These are phyloP conservation scores for Hipposideros armiger DNA, from an alignment of 2,113 vertebrate species.

Conservation along the genomic window DNA sequence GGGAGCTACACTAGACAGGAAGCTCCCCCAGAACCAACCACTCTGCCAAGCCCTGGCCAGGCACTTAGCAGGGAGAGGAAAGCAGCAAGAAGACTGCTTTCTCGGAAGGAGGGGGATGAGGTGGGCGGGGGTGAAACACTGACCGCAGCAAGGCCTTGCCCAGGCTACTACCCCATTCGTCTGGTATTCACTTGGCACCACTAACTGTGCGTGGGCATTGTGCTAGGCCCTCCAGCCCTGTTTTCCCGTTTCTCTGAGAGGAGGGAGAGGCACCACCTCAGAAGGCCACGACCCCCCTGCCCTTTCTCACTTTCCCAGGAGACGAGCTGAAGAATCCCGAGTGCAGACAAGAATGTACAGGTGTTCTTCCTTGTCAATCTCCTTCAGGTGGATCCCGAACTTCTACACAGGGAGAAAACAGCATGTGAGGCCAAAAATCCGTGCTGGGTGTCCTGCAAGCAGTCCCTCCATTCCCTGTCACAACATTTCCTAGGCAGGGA, in stretches of 20 bases:
- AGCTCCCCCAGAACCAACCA: not conserved
- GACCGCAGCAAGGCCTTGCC: not conserved
- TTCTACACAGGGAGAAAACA: slow-evolving; percentile 84
- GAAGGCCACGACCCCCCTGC: not conserved
- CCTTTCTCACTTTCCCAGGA: slow-evolving; percentile 70
- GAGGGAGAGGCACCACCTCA: not conserved
- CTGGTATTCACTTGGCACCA: not conserved
- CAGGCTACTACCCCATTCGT: not conserved
- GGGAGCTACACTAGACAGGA: not conserved
- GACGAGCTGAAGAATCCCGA: slow-evolving; percentile 80
- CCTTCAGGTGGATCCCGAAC: slow-evolving; percentile 93
- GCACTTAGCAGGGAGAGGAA: not conserved
- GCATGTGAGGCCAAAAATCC: not conserved
- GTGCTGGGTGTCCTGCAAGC: not conserved
- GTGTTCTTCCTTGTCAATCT: slow-evolving; percentile 93
- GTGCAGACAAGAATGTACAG: slow-evolving; percentile 93
- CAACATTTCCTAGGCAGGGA: not conserved
- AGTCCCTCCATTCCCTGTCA: not conserved
- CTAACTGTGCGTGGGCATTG: not conserved
- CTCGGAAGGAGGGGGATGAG: not conserved
- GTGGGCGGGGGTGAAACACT: no score
- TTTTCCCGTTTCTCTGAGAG: not conserved
- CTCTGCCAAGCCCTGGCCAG: not conserved
- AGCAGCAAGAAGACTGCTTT: not conserved
- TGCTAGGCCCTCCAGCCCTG: not conserved